These are phyloP conservation scores for Pandemis corylana DNA, from an alignment of 2,888 invertebrate genomes.

Conservation along the genomic window DNA sequence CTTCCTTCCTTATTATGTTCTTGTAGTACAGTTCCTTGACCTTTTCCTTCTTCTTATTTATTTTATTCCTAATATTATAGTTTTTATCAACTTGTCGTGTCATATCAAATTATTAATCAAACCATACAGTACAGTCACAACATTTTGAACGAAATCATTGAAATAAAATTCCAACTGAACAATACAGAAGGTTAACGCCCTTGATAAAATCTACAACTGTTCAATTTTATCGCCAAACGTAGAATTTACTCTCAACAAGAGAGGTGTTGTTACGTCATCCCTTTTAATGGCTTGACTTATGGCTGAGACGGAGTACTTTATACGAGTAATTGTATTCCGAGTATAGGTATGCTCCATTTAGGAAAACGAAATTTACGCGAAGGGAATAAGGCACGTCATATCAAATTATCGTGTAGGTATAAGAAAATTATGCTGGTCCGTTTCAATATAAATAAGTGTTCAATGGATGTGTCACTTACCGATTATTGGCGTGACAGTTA, in stretches of 20 bases:
- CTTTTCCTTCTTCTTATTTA: too few species aligned
- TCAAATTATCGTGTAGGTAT: conserved; percentile 7
- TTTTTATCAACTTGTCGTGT: too few species aligned
- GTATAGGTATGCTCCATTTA: conserved; percentile 33
- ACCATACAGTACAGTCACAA: not conserved
- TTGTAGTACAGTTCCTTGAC: too few species aligned
- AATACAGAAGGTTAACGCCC: conserved; percentile 8
- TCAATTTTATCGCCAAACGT: conserved; percentile 7
- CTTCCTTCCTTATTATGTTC: too few species aligned
- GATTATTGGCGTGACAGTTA: not conserved
- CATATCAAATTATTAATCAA: too few species aligned
- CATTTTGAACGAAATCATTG: not conserved
- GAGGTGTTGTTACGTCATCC: conserved; percentile 12
- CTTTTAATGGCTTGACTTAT: conserved; percentile 24
- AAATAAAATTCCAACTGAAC: not conserved
- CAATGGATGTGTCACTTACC: not conserved
- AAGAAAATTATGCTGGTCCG: not conserved
- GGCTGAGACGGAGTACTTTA: conserved; percentile 1
- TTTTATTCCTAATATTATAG: too few species aligned
- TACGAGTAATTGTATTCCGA: conserved; percentile 31
- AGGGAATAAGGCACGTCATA: conserved; percentile 9
- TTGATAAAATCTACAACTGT: conserved; percentile 17
- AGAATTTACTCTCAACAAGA: not conserved
- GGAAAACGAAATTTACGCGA: conserved; percentile 30
- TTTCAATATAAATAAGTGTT: not conserved